A percentile compares a stretch with the other conserved stretches of the same genome.
Evolutionary conservation across 2,113 vertebrate genomes (phyloP).

Genomic region (Datnioides undecimradiatus): DNA sequence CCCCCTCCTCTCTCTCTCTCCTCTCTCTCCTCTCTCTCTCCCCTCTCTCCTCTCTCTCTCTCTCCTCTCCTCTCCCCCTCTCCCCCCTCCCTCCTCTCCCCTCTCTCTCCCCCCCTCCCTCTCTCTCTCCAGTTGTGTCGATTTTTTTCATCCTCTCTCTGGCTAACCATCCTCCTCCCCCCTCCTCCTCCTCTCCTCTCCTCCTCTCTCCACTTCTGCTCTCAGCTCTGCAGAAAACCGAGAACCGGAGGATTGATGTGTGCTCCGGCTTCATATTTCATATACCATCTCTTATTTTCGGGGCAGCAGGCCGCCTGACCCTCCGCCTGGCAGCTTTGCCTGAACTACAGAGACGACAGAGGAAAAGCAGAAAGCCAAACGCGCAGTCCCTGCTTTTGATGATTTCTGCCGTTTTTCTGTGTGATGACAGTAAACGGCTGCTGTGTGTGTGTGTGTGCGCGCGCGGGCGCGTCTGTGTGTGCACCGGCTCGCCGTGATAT

Average conservation of each 20-base stretch:
- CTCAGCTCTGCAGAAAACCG: conserved; percentile 74
- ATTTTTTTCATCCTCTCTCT: conserved; percentile 69
- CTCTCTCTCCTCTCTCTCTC: conserved; percentile 25
- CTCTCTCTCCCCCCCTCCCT: conserved; percentile 20
- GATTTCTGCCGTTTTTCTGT: conserved; percentile 40
- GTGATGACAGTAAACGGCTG: conserved; percentile 84
- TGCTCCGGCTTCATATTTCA: conserved; percentile 55
- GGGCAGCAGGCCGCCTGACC: too few relatives aligned
- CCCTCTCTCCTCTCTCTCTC: conserved; percentile 40
- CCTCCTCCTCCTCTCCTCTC: conserved; percentile 56
- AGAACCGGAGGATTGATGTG: conserved; percentile 69
- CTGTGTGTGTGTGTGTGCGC: conserved; percentile 81
- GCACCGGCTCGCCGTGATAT: conserved; percentile 86
- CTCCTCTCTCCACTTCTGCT: conserved; percentile 75
- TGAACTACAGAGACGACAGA: too few relatives aligned
- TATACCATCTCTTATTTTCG: too few relatives aligned
- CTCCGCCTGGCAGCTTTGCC: conserved; percentile 32
- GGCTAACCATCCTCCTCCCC: conserved; percentile 66
- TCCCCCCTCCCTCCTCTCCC: too few relatives aligned
- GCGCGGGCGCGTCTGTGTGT: too few relatives aligned
- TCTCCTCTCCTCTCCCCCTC: conserved; percentile 30
- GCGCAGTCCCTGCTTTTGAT: conserved; percentile 10
- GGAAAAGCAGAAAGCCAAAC: too few relatives aligned
- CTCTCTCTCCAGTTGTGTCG: conserved; percentile 59
- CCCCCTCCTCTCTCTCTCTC: too few relatives aligned